Evolutionary conservation across 37 sponge, comb jelly and placozoan species (phyloP).

Genomic region (Ianthella basta): DNA sequence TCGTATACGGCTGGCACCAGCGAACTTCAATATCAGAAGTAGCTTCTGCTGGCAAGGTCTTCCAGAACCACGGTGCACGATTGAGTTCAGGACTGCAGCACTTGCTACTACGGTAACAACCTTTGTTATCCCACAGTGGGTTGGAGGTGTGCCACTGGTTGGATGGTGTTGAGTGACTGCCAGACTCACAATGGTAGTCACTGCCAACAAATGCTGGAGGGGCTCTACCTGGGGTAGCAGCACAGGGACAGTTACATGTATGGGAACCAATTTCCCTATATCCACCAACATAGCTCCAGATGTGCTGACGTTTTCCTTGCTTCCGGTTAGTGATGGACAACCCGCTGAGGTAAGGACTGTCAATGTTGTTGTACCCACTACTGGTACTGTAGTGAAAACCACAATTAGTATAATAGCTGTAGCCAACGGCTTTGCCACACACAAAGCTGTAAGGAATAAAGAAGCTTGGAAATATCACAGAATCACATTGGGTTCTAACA

Average conservation of each 20-base stretch:
- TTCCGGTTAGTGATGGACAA: too few relatives aligned
- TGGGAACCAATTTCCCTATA: not conserved
- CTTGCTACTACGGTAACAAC: constrained; percentile 3
- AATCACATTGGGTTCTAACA: too few relatives aligned
- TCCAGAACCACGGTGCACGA: constrained; percentile 19
- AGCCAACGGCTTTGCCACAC: too few relatives aligned
- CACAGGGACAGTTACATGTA: constrained; percentile 34
- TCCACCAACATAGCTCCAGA: constrained; percentile 24
- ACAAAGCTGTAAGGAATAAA: too few relatives aligned
- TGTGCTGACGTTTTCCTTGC: too few relatives aligned
- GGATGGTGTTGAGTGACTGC: not conserved
- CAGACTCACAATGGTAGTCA: constrained; percentile 17
- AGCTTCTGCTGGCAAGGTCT: not conserved
- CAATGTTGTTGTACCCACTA: too few relatives aligned
- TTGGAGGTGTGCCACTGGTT: not conserved
- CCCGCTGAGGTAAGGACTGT: too few relatives aligned
- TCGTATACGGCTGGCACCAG: not conserved
- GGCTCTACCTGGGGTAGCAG: not conserved
- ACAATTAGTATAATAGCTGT: too few relatives aligned
- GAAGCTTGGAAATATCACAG: too few relatives aligned
- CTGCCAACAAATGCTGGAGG: constrained; percentile 31
- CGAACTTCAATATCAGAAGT: not conserved
- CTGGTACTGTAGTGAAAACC: too few relatives aligned
- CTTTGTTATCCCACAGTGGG: constrained; percentile 1
- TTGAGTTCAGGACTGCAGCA: not conserved